These are phyloP conservation scores for Proteles cristata DNA, from an alignment of 2,113 vertebrate species.

Conservation along the genomic window DNA sequence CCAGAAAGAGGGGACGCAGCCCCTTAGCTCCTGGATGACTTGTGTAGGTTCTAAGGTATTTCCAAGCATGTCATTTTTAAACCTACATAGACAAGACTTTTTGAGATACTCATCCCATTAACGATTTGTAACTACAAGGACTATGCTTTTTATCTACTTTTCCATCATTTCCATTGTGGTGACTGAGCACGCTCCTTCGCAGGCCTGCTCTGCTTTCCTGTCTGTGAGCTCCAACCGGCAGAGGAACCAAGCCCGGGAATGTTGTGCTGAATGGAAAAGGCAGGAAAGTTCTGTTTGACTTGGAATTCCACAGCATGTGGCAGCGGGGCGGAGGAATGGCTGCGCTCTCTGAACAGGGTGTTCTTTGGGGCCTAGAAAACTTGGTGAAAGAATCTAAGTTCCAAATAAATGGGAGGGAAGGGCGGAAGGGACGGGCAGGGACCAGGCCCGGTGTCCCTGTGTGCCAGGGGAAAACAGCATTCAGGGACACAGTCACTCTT, in stretches of 20 bases:
- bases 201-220: background rate
- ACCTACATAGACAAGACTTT: background rate
- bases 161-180: background rate
- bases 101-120: background rate
- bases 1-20: background rate
- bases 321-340: background rate
- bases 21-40: background rate
- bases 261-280: background rate
- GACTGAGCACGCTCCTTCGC: background rate
- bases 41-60: background rate
- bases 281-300: constrained; percentile 58
- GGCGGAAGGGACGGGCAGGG: background rate
- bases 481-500: background rate
- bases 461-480: background rate
- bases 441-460: background rate
- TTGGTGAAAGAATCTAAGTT: background rate
- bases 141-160: background rate
- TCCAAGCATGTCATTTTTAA: background rate
- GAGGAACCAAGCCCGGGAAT: background rate
- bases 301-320: background rate
- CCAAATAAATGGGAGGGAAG: background rate
- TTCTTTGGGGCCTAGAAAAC: background rate
- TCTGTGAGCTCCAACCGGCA: background rate
- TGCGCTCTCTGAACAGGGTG: background rate
- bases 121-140: background rate